Conservation (phyloP, 1,140 invertebrate genomes). For the Drosophila nigrodunni region DNA sequence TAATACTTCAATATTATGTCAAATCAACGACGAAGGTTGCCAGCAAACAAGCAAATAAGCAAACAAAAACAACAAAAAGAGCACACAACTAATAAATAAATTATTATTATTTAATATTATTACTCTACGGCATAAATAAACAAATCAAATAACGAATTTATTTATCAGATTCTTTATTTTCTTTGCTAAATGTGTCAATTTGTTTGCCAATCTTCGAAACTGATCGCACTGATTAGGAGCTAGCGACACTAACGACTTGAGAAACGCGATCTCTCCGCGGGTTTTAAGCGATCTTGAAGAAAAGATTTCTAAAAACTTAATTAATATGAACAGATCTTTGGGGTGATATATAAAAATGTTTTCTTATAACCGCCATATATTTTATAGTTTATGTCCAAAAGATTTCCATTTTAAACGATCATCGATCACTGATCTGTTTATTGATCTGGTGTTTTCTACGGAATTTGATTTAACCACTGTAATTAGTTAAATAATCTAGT, state of each 20-base stretch:
- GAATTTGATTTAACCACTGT: not conserved
- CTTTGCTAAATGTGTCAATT: conserved; percentile 16
- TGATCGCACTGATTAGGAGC: conserved; percentile 15
- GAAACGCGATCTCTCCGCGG: not conserved
- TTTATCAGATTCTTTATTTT: conserved; percentile 18
- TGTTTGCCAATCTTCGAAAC: conserved; percentile 2
- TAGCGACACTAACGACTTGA: not conserved
- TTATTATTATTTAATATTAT: conserved; percentile 65
- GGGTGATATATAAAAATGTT: not conserved
- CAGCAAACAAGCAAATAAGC: conserved; percentile 38
- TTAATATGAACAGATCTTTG: not conserved
- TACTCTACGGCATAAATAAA: conserved; percentile 42
- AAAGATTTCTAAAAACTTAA: conserved; percentile 3
- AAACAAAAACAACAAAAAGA: too few species aligned
- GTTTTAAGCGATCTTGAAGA: not conserved
- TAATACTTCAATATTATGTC: conserved; percentile 69
- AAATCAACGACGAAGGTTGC: conserved; percentile 64
- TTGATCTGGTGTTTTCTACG: conserved; percentile 3
- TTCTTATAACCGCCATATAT: not conserved
- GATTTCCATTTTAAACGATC: conserved; percentile 3
- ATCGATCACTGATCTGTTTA: conserved; percentile 4
- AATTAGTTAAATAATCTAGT: not conserved
- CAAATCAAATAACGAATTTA: conserved; percentile 22
- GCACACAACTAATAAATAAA: conserved; percentile 26
- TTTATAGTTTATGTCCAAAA: not conserved